Evolutionary conservation across 2,797 vertebrate species (phyloP).

Genomic region (Nothura maculosa): DNA sequence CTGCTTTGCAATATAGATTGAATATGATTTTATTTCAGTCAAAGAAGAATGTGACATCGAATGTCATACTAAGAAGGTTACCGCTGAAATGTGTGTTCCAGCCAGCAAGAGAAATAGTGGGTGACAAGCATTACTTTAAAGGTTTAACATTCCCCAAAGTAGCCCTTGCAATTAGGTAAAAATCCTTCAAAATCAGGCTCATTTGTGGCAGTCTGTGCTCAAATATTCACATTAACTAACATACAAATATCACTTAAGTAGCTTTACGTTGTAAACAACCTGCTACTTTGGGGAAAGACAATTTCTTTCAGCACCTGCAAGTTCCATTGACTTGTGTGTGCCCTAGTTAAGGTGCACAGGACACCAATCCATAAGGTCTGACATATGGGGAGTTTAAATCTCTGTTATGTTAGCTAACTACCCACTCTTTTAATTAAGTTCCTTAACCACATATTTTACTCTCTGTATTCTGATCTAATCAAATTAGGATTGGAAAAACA

Average conservation of each 20-base stretch:
- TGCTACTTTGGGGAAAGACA: not conserved
- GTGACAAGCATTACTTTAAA: not conserved
- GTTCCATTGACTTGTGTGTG: not conserved
- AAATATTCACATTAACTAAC: not conserved
- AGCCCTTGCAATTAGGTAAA: not conserved
- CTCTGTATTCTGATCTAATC: not conserved
- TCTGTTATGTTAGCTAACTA: not conserved
- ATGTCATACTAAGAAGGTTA: not conserved
- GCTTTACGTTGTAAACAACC: not conserved
- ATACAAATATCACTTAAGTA: not conserved
- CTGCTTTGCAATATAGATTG: not conserved
- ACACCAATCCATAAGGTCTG: not conserved
- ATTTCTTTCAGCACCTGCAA: not conserved
- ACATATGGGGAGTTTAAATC: not conserved
- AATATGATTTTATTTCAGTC: not conserved
- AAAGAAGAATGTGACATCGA: accelerated
- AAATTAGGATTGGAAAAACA: not conserved
- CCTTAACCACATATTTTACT: not conserved
- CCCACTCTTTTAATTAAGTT: not conserved
- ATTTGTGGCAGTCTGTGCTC: not conserved
- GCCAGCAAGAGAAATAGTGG: not conserved
- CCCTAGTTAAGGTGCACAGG: not conserved
- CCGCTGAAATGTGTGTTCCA: not conserved
- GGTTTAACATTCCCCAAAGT: not conserved
- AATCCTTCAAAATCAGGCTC: not conserved